Evolutionary conservation across 2,888 invertebrate genomes (phyloP).

Genomic region (Toxonevra muliebris): DNA sequence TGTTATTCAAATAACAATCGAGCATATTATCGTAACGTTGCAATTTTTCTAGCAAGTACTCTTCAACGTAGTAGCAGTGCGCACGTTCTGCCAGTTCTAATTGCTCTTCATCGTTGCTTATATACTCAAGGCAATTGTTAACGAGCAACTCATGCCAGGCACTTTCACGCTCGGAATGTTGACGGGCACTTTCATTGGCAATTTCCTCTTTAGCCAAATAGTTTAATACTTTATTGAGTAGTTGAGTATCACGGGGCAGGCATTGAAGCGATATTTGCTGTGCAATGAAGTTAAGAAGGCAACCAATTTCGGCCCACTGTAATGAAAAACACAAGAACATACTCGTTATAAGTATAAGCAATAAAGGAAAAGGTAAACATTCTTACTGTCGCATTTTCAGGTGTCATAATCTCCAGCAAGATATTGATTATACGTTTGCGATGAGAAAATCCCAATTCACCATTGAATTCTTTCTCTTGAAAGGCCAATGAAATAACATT

Average conservation of each 20-base stretch:
- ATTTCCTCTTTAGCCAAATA: constrained; percentile 68
- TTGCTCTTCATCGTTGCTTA: constrained; percentile 70
- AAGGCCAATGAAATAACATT: constrained; percentile 87
- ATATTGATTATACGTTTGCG: constrained; percentile 82
- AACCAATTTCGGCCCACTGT: constrained; percentile 68
- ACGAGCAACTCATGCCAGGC: constrained; percentile 76
- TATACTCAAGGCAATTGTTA: constrained; percentile 70
- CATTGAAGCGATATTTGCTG: constrained; percentile 70
- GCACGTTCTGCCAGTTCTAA: constrained; percentile 72
- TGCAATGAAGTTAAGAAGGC: constrained; percentile 73
- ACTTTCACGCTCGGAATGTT: constrained; percentile 76
- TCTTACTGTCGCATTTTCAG: constrained; percentile 74
- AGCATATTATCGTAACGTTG: constrained; percentile 73
- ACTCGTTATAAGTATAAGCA: not conserved
- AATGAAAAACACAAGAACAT: constrained; percentile 25
- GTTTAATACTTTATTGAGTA: constrained; percentile 72
- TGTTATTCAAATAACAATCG: constrained; percentile 74
- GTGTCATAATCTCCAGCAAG: constrained; percentile 77
- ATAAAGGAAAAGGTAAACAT: not conserved
- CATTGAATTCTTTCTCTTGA: constrained; percentile 80
- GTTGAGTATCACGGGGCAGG: constrained; percentile 63
- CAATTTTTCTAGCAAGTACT: constrained; percentile 73
- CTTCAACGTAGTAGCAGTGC: constrained; percentile 76
- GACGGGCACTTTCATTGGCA: constrained; percentile 62
- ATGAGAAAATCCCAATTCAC: constrained; percentile 76